Evolutionary conservation across 2,797 vertebrate species (phyloP).

Genomic region (Taenioides sp.): DNA sequence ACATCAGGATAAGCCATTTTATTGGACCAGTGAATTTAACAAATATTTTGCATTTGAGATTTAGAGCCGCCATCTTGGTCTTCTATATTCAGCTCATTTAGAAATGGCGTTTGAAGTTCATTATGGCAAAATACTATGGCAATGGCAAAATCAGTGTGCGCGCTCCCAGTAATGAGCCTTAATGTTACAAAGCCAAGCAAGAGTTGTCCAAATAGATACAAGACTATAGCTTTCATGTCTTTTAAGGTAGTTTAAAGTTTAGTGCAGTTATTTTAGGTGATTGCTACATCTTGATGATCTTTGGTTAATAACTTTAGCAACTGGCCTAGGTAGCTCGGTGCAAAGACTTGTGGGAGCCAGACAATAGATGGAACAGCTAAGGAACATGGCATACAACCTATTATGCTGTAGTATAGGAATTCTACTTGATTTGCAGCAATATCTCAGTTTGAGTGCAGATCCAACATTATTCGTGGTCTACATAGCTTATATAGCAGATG

Average conservation of each 20-base stretch:
- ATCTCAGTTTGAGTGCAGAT: background rate
- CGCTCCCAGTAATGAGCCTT: conserved; percentile 15
- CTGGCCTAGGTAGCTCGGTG: conserved; percentile 28
- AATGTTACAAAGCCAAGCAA: background rate
- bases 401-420: too few species aligned
- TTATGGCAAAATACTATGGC: background rate
- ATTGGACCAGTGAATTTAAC: background rate
- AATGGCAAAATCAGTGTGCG: background rate
- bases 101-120: conserved; percentile 18
- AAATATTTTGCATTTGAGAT: background rate
- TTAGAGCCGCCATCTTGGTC: background rate
- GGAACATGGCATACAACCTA: too few species aligned
- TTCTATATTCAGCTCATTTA: conserved; percentile 5
- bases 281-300: conserved; percentile 56
- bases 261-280: conserved; percentile 47
- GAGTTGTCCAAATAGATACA: background rate
- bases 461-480: background rate
- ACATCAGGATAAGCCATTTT: background rate
- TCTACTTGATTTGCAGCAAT: too few species aligned
- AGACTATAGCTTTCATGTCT: background rate
- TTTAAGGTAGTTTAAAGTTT: conserved; percentile 64
- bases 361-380: too few species aligned
- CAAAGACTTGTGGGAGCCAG: background rate
- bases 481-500: background rate
- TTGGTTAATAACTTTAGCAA: conserved; percentile 55